Conservation (phyloP, 2,888 invertebrate genomes). For the Autographa pulchrina region DNA sequence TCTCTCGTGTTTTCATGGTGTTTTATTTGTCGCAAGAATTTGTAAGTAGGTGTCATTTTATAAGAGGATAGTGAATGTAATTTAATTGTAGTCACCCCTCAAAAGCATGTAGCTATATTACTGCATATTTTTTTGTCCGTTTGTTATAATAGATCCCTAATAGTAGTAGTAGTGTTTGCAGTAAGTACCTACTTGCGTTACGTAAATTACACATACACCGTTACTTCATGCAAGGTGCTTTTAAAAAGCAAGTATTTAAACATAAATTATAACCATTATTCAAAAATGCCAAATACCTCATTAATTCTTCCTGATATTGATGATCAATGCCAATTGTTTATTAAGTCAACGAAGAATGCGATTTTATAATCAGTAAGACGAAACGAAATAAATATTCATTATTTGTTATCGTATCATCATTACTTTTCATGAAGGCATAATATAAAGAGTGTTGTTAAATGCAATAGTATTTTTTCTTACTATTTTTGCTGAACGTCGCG, state of each 20-base stretch:
- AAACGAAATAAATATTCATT: conserved; percentile 51
- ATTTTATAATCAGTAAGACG: conserved; percentile 53
- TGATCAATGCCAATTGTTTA: conserved; percentile 50
- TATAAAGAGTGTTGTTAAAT: conserved; percentile 32
- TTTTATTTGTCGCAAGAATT: neutral
- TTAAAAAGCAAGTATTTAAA: conserved; percentile 7
- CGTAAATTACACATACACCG: neutral
- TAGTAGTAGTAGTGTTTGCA: too few relatives aligned
- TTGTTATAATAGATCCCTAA: too few relatives aligned
- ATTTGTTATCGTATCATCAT: conserved; percentile 50
- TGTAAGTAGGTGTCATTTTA: neutral
- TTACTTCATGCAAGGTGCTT: neutral
- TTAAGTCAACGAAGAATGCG: conserved; percentile 51
- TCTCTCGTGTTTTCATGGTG: neutral
- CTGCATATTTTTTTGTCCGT: too few relatives aligned
- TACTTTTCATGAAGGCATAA: conserved; percentile 41
- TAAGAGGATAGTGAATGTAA: too few relatives aligned
- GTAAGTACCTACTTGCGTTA: neutral
- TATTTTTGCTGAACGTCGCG: conserved; percentile 20
- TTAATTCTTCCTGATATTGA: conserved; percentile 49
- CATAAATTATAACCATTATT: conserved; percentile 27
- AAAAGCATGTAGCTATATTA: too few relatives aligned
- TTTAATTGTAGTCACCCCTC: too few relatives aligned
- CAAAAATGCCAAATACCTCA: conserved; percentile 45
- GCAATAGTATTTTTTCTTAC: conserved; percentile 34